Percentiles rank a stretch among this genome's conserved stretches.
Evolutionary conservation across 2,797 vertebrate species (phyloP).

Genomic region (Rhabdophis nuchalis): DNA sequence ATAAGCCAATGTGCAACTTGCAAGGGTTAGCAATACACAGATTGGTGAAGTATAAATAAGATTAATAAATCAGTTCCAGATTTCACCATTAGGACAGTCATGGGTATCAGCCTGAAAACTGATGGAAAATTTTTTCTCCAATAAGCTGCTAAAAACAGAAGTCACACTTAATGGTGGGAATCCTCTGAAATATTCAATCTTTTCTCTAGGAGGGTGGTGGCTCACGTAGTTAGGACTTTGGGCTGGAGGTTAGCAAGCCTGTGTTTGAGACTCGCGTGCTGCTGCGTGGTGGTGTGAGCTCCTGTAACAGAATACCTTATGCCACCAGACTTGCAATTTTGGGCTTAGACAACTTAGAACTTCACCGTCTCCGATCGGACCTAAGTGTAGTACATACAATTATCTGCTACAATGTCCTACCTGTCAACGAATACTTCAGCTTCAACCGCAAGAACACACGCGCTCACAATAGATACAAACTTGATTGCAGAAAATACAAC

Average conservation of each 20-base stretch:
- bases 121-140: background rate
- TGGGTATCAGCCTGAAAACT: background rate
- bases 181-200: background rate
- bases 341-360: no score
- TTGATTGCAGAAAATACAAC: no score
- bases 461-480: no score
- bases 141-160: background rate
- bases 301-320: no score
- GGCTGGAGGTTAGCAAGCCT: no score
- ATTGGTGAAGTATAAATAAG: background rate
- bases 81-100: background rate
- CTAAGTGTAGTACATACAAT: no score
- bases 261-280: background rate
- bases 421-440: no score
- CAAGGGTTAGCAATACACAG: background rate
- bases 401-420: no score
- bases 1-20: background rate
- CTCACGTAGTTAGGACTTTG: background rate
- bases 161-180: background rate
- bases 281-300: background rate
- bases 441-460: no score
- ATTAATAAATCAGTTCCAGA: background rate
- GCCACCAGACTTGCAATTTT: no score
- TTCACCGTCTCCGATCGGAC: no score
- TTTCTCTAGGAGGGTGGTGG: background rate